Percentiles rank a stretch among this genome's conserved stretches.
phyloP scores from a whole-genome alignment of 1,140 invertebrate genomes.

The Chlorops oryzae region DNA sequence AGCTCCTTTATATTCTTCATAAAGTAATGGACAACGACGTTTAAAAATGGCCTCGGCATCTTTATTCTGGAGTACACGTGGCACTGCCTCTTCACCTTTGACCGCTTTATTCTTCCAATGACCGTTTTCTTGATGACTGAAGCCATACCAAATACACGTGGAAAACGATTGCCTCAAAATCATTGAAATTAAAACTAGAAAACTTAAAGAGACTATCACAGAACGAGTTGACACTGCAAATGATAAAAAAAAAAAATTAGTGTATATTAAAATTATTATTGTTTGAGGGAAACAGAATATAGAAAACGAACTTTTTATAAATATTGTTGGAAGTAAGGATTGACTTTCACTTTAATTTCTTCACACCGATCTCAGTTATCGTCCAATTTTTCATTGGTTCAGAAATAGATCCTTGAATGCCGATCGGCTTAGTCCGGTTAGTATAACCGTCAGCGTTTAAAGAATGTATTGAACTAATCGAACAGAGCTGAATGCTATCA shows the following conservation, averaged over 20 bases:
- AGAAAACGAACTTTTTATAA: too few relatives aligned
- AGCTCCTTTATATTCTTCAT: constrained; percentile 35
- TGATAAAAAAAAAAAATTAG: not conserved
- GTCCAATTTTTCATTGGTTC: too few relatives aligned
- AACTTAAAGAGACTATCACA: not conserved
- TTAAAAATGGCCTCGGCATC: constrained; percentile 33
- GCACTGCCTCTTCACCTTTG: constrained; percentile 16
- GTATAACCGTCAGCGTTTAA: too few relatives aligned
- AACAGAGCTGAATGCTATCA: too few relatives aligned
- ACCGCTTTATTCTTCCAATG: constrained; percentile 29
- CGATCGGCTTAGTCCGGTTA: too few relatives aligned
- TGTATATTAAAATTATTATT: not conserved
- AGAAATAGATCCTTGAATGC: too few relatives aligned
- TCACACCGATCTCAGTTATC: too few relatives aligned
- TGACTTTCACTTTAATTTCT: too few relatives aligned
- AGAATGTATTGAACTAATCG: too few relatives aligned
- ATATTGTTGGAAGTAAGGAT: too few relatives aligned
- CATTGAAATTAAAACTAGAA: not conserved
- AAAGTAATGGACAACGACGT: constrained; percentile 51
- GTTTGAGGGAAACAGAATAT: too few relatives aligned
- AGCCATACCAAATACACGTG: constrained; percentile 56
- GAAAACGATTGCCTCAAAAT: not conserved
- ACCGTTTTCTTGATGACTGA: constrained; percentile 41
- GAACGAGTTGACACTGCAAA: not conserved
- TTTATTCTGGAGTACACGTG: constrained; percentile 47